Evolutionary conservation across 2,888 invertebrate species (phyloP), one percentile per base, ranked within the genome.

Genomic region (Phaonia tiefii): DNA sequence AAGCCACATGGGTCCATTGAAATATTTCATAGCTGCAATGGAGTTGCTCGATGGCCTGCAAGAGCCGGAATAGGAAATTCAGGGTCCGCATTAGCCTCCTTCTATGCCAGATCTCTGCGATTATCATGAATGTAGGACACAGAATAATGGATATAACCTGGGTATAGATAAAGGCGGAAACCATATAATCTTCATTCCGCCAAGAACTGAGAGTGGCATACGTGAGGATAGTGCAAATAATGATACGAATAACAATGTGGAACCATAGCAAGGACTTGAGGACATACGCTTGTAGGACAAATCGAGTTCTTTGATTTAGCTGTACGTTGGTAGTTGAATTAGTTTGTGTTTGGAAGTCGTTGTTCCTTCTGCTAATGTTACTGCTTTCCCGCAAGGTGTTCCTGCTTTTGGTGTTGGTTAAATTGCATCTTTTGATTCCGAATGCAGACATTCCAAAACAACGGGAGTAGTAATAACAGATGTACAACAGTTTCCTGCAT

Each of bases 141-240:
- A 11, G 15, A 0, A 39, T 26, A 13, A 65, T 4, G 15, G 37
- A 13, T 3, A n/a, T 42, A 31, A 31, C 31, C 3, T 31, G 31
- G 0, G n/a, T n/a, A n/a, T n/a, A n/a, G n/a, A n/a, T n/a, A n/a
- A n/a, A n/a, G n/a, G 31, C 49, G n/a, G 70, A 15, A 20, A 20
- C 70, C 26, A 70, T 44, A 8, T 8, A 13, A 56, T 76, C 76
- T 11, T 42, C 56, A 1, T 46, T 20, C 3, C 13, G 31, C 76
- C 76, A 76, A 54, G 63, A 13, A 20, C 17, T 11, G 1, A 71
- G 20, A 2, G 31, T 15, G 17, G 44, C 71, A 22, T 71, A 71
- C 15, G n/a, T 44, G 37, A 71, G 44, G 1, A n/a, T n/a, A 26
- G 2, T 2, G 20, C 44, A 11, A 17, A 13, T 37, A 3, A 69